Conservation (phyloP, 2,888 invertebrate genomes). For the Synanthedon vespiformis region DNA sequence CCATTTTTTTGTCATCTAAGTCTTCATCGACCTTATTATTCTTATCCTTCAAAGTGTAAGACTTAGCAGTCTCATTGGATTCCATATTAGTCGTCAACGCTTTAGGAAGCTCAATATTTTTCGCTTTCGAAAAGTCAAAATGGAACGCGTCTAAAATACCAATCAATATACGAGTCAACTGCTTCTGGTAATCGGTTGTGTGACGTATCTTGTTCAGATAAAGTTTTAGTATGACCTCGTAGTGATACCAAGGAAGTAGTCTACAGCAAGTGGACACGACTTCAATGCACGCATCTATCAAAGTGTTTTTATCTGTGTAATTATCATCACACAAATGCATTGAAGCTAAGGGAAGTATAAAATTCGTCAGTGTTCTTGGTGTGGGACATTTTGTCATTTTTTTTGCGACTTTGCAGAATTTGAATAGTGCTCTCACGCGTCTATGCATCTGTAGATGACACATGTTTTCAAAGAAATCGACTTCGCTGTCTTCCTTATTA, state of each 20-base stretch:
- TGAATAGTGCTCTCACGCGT: conserved; percentile 83
- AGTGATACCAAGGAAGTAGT: conserved; percentile 90
- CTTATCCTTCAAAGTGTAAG: conserved; percentile 18
- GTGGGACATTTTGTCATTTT: conserved; percentile 72
- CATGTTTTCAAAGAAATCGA: conserved; percentile 95
- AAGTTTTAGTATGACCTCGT: conserved; percentile 83
- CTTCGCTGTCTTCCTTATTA: conserved; percentile 81
- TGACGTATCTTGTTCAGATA: conserved; percentile 83
- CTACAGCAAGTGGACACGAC: conserved; percentile 81
- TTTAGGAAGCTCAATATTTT: conserved; percentile 46
- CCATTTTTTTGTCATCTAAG: conserved; percentile 12
- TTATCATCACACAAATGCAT: conserved; percentile 83
- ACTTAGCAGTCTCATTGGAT: conserved; percentile 16
- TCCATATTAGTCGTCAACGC: conserved; percentile 32
- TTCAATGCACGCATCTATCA: conserved; percentile 89
- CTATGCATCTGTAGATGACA: conserved; percentile 89
- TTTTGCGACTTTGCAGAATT: conserved; percentile 77
- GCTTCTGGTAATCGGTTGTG: conserved; percentile 83
- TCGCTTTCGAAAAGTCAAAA: conserved; percentile 82
- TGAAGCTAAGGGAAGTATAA: conserved; percentile 86
- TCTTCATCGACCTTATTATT: conserved; percentile 13
- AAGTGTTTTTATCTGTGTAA: conserved; percentile 80
- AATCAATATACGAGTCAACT: conserved; percentile 81
- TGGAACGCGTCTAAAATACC: conserved; percentile 91
- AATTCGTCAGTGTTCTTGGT: conserved; percentile 82